A percentile compares a stretch with the other conserved stretches of the same genome.
phyloP scores from a whole-genome alignment of 2,797 vertebrate genomes.

The Chaunax sp. region DNA sequence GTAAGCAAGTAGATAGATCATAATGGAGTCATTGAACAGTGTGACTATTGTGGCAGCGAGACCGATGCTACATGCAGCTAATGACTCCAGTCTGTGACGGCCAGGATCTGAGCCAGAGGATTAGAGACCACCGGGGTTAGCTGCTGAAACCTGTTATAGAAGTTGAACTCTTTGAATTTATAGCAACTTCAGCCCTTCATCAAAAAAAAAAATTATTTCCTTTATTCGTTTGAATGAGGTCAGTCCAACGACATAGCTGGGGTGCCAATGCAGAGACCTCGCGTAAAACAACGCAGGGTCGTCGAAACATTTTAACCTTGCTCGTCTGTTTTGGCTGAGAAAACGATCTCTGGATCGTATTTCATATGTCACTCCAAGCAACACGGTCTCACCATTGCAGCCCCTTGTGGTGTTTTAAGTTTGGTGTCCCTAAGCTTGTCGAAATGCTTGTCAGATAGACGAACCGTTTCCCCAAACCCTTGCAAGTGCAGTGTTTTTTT shows the following conservation, averaged over 20 bases:
- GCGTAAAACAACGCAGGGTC: too few species aligned
- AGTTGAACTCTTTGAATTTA: neutral
- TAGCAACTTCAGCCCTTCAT: too few species aligned
- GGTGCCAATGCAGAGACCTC: neutral
- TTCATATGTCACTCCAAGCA: neutral
- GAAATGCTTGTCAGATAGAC: neutral
- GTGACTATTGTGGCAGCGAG: constrained; percentile 4
- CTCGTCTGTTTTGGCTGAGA: neutral
- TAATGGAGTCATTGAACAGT: constrained; percentile 13
- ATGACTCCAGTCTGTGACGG: constrained; percentile 17
- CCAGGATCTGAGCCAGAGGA: constrained; percentile 30
- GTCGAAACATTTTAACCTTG: too few species aligned
- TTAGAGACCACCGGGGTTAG: constrained; percentile 20
- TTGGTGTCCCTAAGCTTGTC: neutral
- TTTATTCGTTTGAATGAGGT: neutral
- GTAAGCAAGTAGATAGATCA: constrained; percentile 32
- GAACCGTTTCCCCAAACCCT: neutral
- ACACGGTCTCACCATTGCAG: neutral
- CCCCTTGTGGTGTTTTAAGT: too few species aligned
- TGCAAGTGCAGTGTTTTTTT: neutral
- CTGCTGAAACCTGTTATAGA: neutral
- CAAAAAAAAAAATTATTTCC: neutral
- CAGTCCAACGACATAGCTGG: neutral
- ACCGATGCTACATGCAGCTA: neutral
- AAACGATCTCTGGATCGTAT: neutral